These are phyloP conservation scores for Erethizon dorsatum DNA, from an alignment of 2,797 vertebrate species.

Conservation along the genomic window DNA sequence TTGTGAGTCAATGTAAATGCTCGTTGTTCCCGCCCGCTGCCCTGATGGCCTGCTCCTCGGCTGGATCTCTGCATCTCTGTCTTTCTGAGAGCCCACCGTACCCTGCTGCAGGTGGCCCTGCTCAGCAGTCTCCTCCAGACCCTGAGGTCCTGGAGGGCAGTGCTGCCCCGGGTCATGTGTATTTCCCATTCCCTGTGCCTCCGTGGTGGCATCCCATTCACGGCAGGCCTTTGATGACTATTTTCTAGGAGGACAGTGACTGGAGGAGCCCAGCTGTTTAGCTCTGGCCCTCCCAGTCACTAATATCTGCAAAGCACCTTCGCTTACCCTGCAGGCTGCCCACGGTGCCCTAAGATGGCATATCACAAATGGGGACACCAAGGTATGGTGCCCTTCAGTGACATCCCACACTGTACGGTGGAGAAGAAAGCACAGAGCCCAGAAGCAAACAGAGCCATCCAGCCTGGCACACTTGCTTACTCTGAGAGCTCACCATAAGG, in stretches of 20 bases:
- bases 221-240: too few relatives aligned
- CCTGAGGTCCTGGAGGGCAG: neutral
- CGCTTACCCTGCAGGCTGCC: neutral
- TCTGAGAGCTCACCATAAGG: neutral
- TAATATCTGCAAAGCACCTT: neutral
- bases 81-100: neutral
- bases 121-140: neutral
- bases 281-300: neutral
- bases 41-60: fast-evolving
- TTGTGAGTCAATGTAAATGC: neutral
- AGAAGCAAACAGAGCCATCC: neutral
- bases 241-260: neutral
- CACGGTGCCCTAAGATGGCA: neutral
- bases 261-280: neutral
- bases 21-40: neutral
- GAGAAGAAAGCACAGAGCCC: neutral
- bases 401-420: neutral
- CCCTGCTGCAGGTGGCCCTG: fast-evolving
- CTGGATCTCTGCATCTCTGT: neutral
- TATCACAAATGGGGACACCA: neutral
- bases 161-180: neutral
- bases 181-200: neutral
- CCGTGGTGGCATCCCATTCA: neutral
- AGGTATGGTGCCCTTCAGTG: neutral
- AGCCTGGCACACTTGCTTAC: fast-evolving